Evolutionary conservation across 2,888 invertebrate genomes (phyloP), one percentile per base, ranked within the genome.

Genomic region (Ophion costatus): DNA sequence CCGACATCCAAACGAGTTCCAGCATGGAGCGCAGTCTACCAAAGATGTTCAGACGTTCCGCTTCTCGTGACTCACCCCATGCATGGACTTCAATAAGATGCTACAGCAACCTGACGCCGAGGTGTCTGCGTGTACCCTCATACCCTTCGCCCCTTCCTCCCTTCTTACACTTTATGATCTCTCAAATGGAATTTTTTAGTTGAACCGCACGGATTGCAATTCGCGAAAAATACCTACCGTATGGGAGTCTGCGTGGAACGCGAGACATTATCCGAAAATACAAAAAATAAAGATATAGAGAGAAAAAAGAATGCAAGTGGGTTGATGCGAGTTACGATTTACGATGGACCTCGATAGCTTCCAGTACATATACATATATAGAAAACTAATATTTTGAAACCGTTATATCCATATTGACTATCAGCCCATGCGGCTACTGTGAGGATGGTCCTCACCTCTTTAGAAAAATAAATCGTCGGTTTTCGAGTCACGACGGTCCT

Each of bases 271-370:
- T 29, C 33, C 6, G 7, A 61, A 59, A 64, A 59, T 20, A 24
- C 59, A 83, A 9, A 29, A 56, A 17, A 38, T n/a, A 57, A 45
- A 69, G 42, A 9, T 17, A 57, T 14, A 56, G 56, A 64, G 56
- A 17, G 22, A 17, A 61, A 70, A 71, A 77, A 84, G 69, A 59
- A 64, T 42, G 75, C 14, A 57, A 45, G 42, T 10, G 61, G 86
- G 70, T 83, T 84, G 82, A 87, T 77, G 85, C 86, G 71, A 75
- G 80, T 67, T 79, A 24, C 84, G 86, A 89, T 90, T 90, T 87
- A 90, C 80, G 88, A 83, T 71, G 83, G 67, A 80, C 83, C 20
- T 14, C 88, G 84, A 87, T 87, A 82, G 87, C 75, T 90, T 87
- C 51, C 51, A 51, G 11, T 51, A 17, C 51, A 51, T 51, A 17